Base-by-base conservation (phyloP, 23 tunicate species). In the Trididemnum nubilum region DNA sequence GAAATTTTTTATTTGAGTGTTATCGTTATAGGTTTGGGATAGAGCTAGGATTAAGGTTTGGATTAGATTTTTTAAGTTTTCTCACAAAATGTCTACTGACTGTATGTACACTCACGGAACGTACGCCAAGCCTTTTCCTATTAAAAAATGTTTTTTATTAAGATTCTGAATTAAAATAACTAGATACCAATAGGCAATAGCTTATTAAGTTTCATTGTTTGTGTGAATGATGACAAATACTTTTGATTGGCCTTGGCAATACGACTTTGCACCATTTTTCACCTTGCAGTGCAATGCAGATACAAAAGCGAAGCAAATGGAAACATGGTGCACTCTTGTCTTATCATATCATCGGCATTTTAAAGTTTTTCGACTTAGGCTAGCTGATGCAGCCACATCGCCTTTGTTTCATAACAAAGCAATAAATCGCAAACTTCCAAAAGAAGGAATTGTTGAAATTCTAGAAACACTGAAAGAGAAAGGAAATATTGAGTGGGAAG, bases 211-310 rank as follows among this genome's bases (percentile, higher is more conserved):
- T n/a, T n/a, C n/a, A n/a, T n/a, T n/a, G n/a, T 49, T 49, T 9
- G 57, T 49, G 57, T 9, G 57, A 49, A 18, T 49, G 33, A 73
- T 73, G 78, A 38, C 57, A 2, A 38, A n/a, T 2, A 26, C 31
- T 37, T 93, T 93, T 71, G 65, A 84, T 9, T 93, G 94, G 94
- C 98, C 98, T 27, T 93, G 98, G 98, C 98, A 93, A 57, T 88
- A 93, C 69, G 87, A 87, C 51, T 93, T 93, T 59, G 93, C 98
- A 29, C 98, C 98, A 33, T 93, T 93, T 74, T 93, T 93, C 73
- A 93, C 98, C 12, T 69, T 93, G 37, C 98, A 93, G 66, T 58
- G 57, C 26, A 93, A 93, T 75, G 82, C 80, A 35, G 98, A 93
- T 81, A 93, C 98, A 0, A 93, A 81, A 76, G 50, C 82, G 4